These are phyloP conservation scores for Papilio dardanus DNA, from an alignment of 1,140 invertebrate species.

Conservation along the genomic window DNA sequence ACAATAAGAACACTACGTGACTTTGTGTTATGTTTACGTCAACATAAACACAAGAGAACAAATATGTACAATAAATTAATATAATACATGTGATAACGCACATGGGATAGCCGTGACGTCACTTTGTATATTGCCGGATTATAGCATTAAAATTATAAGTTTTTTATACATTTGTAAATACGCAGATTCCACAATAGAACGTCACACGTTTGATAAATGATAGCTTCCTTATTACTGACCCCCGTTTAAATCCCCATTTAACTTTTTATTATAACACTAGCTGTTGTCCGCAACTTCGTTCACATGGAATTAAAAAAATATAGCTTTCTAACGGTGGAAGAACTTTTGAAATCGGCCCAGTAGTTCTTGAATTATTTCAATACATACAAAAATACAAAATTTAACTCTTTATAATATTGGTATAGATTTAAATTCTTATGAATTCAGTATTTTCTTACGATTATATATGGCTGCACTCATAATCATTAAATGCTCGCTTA, in stretches of 20 bases:
- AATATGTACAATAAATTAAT: slow-evolving; percentile 23
- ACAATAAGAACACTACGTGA: background rate
- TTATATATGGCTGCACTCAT: no score
- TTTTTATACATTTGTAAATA: slow-evolving; percentile 15
- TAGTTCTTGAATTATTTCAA: no score
- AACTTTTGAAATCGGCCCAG: no score
- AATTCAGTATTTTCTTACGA: no score
- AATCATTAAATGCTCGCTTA: no score
- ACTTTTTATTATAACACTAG: no score
- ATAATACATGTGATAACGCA: slow-evolving; percentile 26
- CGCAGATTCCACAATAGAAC: background rate
- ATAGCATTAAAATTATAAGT: slow-evolving; percentile 10
- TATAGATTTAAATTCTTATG: no score
- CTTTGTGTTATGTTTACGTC: background rate
- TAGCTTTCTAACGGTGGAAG: no score
- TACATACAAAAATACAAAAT: no score
- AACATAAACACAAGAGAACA: background rate
- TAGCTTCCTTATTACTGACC: background rate
- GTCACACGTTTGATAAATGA: background rate
- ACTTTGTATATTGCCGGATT: slow-evolving; percentile 17
- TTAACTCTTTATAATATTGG: no score
- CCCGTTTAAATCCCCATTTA: background rate
- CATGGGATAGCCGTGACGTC: slow-evolving; percentile 17
- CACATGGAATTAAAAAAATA: no score
- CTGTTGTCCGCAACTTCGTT: no score